Conservation (phyloP, 1,140 invertebrate species). For the Drosophila fuyamai region DNA sequence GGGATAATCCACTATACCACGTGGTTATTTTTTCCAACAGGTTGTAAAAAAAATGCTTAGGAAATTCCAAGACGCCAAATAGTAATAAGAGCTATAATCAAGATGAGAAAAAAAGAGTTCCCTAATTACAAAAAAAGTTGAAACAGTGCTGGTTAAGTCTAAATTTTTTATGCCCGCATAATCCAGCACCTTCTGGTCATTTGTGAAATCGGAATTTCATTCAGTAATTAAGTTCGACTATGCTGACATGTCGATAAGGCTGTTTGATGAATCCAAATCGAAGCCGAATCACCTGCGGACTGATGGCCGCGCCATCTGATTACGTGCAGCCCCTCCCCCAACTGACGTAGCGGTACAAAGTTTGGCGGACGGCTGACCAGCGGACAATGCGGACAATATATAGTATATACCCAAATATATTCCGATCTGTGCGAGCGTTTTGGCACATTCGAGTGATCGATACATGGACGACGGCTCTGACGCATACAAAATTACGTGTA, state of each 20-base stretch:
- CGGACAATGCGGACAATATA: not conserved
- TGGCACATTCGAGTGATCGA: slow-evolving; percentile 39
- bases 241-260: slow-evolving; percentile 43
- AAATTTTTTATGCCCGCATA: not conserved
- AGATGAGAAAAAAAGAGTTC: no score
- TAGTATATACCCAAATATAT: not conserved
- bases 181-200: slow-evolving; percentile 3
- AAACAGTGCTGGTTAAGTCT: not conserved
- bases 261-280: slow-evolving; percentile 35
- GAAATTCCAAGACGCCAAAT: no score
- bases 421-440: slow-evolving; percentile 1
- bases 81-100: no score
- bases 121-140: no score
- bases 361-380: slow-evolving; percentile 19
- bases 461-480: slow-evolving; percentile 7
- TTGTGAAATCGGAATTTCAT: slow-evolving; percentile 41
- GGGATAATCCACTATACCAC: no score
- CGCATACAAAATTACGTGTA: slow-evolving; percentile 15
- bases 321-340: slow-evolving; percentile 8
- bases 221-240: slow-evolving; percentile 31
- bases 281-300: slow-evolving; percentile 41
- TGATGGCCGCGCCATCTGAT: slow-evolving; percentile 9
- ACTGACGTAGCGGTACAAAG: slow-evolving; percentile 44
- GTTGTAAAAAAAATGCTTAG: no score
- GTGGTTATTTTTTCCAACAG: no score